Percentiles rank a stretch among this genome's conserved stretches.
Conservation (phyloP, 2,113 vertebrate species). For the Podilymbus podiceps region DNA sequence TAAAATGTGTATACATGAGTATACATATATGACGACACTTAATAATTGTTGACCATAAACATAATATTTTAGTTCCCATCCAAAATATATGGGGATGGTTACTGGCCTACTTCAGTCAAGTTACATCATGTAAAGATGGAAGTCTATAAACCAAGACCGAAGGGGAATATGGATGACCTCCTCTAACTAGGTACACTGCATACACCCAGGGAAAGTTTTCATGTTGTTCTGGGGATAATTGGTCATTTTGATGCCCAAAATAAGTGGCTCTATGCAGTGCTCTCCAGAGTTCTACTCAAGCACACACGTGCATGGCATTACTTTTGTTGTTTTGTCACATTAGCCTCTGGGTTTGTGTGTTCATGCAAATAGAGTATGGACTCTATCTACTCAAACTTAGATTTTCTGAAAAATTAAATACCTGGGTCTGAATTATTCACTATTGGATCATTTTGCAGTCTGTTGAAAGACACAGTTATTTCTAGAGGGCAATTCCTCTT, state of each 20-base stretch:
- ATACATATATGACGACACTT: neutral
- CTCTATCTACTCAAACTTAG: neutral
- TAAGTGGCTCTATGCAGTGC: fast-evolving
- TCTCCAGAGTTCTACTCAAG: neutral
- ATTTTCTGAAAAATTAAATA: neutral
- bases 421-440: neutral
- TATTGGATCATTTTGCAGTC: neutral
- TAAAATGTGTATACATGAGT: neutral
- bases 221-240: neutral
- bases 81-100: neutral
- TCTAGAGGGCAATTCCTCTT: neutral
- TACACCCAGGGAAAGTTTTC: neutral
- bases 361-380: neutral
- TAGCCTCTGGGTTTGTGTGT: neutral
- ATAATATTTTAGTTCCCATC: neutral
- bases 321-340: neutral
- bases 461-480: neutral
- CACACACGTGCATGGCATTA: neutral
- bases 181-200: neutral
- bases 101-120: neutral
- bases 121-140: neutral
- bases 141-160: neutral
- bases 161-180: neutral
- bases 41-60: neutral
- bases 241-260: neutral